A percentile compares a stretch with the other conserved stretches of the same genome.
Conservation (phyloP, 1,140 invertebrate species). For the Condylostylus longicornis region DNA sequence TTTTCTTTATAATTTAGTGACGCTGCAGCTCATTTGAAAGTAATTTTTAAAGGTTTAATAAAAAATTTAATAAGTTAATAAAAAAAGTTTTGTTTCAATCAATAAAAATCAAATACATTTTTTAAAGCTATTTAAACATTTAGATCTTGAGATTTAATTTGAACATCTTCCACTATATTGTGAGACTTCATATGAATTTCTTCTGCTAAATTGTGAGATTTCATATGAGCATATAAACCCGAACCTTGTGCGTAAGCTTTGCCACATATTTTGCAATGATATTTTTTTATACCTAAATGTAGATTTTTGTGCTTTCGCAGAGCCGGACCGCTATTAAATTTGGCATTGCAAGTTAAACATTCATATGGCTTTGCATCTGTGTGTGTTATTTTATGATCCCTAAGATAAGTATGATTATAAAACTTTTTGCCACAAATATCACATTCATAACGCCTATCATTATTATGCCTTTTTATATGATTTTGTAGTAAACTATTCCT, state of each 20-base stretch:
- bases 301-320: neutral
- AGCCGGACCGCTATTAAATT: neutral
- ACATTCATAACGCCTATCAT: neutral
- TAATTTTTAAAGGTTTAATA: too few relatives aligned
- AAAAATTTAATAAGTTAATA: too few relatives aligned
- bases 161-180: too few relatives aligned
- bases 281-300: neutral
- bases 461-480: slow-evolving; percentile 1
- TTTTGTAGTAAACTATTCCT: neutral
- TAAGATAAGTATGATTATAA: neutral
- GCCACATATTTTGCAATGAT: slow-evolving; percentile 1
- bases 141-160: too few relatives aligned
- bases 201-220: too few relatives aligned
- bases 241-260: slow-evolving; percentile 1
- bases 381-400: slow-evolving; percentile 23
- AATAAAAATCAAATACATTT: too few relatives aligned
- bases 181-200: too few relatives aligned
- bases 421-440: slow-evolving; percentile 2
- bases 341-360: slow-evolving; percentile 25
- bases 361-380: slow-evolving; percentile 30
- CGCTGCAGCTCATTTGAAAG: too few relatives aligned
- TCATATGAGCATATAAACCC: slow-evolving; percentile 1
- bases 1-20: too few relatives aligned
- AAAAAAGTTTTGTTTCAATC: too few relatives aligned
- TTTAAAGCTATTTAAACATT: too few relatives aligned